Base-by-base conservation (phyloP, 2,888 invertebrate species). In the Drosophila neonasuta region DNA sequence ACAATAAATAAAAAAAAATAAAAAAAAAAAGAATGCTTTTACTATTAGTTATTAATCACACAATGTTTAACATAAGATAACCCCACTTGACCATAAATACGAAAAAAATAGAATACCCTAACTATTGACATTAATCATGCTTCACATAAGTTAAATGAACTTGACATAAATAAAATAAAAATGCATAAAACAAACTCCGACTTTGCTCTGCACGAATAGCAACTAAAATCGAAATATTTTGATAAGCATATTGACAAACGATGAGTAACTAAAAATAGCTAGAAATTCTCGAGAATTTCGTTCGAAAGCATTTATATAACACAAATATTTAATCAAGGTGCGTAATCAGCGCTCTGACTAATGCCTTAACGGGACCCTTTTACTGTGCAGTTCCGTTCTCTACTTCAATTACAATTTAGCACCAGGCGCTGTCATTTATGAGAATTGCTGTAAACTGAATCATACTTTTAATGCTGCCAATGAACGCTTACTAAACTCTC, bases 401-500 rank as follows among this genome's bases (percentile, higher is more conserved):
- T 4, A 0, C 4, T 49, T n/a, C 39, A 71, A 74, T 74, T 74
- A 50, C 46, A 62, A 39, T 24, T 24, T 24, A 15, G 11, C 52
- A 13, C 8, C 13, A 4, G 13, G 10, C 32, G 2, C 41, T 2
- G 13, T 13, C 39, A 42, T 49, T 41, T 62, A 70, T 56, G 61
- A 45, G 20, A 55, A 41, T 41, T 15, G 54, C 30, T 71, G 74
- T 82, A 82, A 82, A 77, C 83, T 80, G 80, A 80, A 64, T 80
- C 80, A 80, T 71, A 50, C 73, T 65, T 52, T 55, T 46, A 36
- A 42, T 46, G n/a, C 20, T 34, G 42, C 24, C 42, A 49, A 17
- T 58, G 30, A 48, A 30, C 30, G 29, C 39, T 10, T 11, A 48
- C 30, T 20, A 9, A n/a, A 20, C n/a, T 32, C 32, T 32, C 32